Conservation (phyloP, 1,140 invertebrate species). For the Drosophila sechellia region DNA sequence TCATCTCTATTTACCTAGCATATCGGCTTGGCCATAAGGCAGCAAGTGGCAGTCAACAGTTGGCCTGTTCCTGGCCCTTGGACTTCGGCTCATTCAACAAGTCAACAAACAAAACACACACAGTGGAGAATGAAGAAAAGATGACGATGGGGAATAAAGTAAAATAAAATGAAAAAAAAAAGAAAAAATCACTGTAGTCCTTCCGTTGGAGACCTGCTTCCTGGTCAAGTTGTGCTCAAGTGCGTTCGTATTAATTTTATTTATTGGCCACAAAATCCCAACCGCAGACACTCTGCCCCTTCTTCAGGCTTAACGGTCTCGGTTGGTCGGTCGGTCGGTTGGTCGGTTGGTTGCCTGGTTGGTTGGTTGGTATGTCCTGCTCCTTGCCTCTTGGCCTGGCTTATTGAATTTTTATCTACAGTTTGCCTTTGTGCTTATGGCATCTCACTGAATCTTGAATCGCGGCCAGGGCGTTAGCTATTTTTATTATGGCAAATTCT, state of each 20-base stretch:
- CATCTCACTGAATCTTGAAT: slow-evolving; percentile 58
- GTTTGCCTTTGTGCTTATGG: slow-evolving; percentile 72
- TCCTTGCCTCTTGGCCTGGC: slow-evolving; percentile 30
- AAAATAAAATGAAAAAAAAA: neutral
- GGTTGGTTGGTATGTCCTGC: slow-evolving; percentile 31
- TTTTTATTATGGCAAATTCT: slow-evolving; percentile 72
- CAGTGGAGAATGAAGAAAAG: slow-evolving; percentile 39
- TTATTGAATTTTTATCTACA: slow-evolving; percentile 79
- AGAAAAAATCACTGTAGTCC: slow-evolving; percentile 37
- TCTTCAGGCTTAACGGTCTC: slow-evolving; percentile 35
- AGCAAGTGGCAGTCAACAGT: slow-evolving; percentile 65
- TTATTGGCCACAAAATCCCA: slow-evolving; percentile 71
- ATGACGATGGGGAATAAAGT: neutral
- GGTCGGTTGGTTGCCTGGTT: too few species aligned
- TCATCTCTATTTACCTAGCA: slow-evolving; percentile 37
- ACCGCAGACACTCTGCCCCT: slow-evolving; percentile 14
- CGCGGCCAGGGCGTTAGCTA: slow-evolving; percentile 42
- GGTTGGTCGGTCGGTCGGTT: slow-evolving; percentile 33
- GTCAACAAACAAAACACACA: slow-evolving; percentile 72
- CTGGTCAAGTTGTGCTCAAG: slow-evolving; percentile 71
- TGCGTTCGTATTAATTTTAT: slow-evolving; percentile 80
- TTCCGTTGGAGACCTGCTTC: slow-evolving; percentile 10
- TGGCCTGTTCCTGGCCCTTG: slow-evolving; percentile 31
- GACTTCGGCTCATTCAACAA: slow-evolving; percentile 67
- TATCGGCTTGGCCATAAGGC: slow-evolving; percentile 44